These are phyloP conservation scores for Strigamia crassipes DNA, from an alignment of 2,888 invertebrate genomes.

Conservation along the genomic window DNA sequence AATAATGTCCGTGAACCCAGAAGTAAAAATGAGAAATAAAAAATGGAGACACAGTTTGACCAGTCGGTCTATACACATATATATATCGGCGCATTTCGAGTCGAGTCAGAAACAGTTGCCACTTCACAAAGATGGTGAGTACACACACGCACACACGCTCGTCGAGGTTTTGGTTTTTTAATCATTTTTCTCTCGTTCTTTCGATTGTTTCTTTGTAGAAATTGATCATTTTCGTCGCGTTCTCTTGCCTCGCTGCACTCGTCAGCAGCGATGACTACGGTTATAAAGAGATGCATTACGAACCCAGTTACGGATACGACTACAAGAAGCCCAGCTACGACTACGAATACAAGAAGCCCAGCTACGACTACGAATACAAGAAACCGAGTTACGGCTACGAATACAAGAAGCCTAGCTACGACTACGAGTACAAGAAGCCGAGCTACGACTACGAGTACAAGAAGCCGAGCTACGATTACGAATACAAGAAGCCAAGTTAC, in stretches of 20 bases:
- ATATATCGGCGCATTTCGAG: not conserved
- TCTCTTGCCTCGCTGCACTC: constrained; percentile 1
- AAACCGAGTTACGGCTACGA: not conserved
- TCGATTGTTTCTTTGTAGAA: no score
- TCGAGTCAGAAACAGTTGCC: not conserved
- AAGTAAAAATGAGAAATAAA: constrained; percentile 11
- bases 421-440: not conserved
- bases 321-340: not conserved
- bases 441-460: constrained; percentile 12
- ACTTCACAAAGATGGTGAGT: constrained; percentile 13
- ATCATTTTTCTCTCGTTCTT: no score
- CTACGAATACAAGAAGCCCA: constrained; percentile 12
- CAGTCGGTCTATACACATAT: not conserved
- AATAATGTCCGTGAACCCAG: constrained; percentile 32
- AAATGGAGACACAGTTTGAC: not conserved
- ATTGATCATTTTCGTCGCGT: not conserved
- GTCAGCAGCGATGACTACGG: constrained; percentile 22
- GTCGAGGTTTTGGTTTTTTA: no score
- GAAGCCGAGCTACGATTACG: not conserved
- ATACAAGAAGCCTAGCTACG: not conserved
- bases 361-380: constrained; percentile 2
- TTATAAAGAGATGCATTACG: constrained; percentile 28
- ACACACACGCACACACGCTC: not conserved
- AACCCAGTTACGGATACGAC: not conserved
- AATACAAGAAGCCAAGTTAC: constrained; percentile 16